phyloP scores from a whole-genome alignment of 1,140 invertebrate genomes.

The Cecropterus lyciades region DNA sequence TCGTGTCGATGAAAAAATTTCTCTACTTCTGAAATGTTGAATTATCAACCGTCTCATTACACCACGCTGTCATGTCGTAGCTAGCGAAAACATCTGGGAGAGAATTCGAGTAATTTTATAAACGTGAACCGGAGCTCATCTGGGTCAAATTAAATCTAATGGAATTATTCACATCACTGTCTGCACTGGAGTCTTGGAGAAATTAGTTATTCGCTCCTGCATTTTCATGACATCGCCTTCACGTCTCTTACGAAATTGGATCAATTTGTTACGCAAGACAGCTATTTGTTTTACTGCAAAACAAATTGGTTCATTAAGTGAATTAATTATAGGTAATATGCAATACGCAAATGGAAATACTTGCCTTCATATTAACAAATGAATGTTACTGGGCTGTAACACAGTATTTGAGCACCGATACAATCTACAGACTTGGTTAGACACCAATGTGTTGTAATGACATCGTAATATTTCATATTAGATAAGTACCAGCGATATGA shows the following conservation, averaged over 20 bases:
- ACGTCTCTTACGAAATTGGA: not conserved
- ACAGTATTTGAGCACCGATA: too few species aligned
- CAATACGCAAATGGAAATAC: too few species aligned
- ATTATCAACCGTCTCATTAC: constrained; percentile 6
- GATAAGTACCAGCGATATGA: too few species aligned
- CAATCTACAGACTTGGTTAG: too few species aligned
- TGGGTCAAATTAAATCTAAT: constrained; percentile 4
- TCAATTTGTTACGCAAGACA: not conserved
- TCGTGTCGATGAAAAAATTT: not conserved
- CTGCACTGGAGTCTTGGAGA: constrained; percentile 7
- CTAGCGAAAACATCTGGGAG: constrained; percentile 11
- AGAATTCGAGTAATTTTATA: constrained; percentile 11
- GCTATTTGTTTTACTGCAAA: not conserved
- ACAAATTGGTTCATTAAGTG: too few species aligned
- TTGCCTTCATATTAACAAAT: too few species aligned
- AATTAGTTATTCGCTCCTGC: not conserved
- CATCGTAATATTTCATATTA: too few species aligned
- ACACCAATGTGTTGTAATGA: too few species aligned
- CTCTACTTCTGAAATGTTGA: not conserved
- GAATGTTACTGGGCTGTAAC: too few species aligned
- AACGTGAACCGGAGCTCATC: constrained; percentile 4
- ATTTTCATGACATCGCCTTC: not conserved
- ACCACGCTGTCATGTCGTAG: not conserved
- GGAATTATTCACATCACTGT: constrained; percentile 22
- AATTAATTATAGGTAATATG: too few species aligned